Percentiles rank a stretch among this genome's conserved stretches.
phyloP scores from a whole-genome alignment of 2,113 vertebrate species.

The Syrrhaptes paradoxus region DNA sequence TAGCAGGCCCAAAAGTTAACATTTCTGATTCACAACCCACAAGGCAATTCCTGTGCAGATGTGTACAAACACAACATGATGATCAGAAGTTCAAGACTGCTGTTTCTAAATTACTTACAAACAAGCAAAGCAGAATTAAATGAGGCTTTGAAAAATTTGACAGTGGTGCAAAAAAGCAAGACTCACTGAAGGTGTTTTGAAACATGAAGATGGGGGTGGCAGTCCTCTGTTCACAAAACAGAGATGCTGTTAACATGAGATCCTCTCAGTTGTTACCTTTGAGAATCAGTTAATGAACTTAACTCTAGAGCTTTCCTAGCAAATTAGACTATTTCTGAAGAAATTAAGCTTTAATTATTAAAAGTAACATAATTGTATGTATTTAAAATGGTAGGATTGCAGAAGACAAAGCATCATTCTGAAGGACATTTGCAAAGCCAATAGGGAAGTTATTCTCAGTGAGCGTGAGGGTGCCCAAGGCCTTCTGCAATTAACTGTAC shows the following conservation, averaged over 20 bases:
- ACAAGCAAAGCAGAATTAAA: not conserved
- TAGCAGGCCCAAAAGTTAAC: not conserved
- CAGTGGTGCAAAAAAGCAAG: not conserved
- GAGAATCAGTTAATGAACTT: not conserved
- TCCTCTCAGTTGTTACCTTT: not conserved
- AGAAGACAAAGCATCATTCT: not conserved
- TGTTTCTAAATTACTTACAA: not conserved
- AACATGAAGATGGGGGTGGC: not conserved
- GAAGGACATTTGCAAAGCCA: not conserved
- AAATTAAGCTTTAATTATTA: not conserved
- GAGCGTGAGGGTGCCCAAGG: not conserved
- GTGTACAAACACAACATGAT: not conserved
- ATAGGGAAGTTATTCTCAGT: not conserved
- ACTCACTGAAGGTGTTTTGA: not conserved
- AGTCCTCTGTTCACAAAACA: not conserved
- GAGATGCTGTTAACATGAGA: not conserved
- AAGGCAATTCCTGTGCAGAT: not conserved
- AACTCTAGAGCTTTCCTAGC: not conserved
- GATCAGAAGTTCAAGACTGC: not conserved
- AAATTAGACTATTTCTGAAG: not conserved
- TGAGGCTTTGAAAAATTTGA: not conserved
- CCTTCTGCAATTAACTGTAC: not conserved
- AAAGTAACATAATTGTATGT: not conserved
- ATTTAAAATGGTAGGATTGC: not conserved
- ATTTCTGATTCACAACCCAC: not conserved